These are phyloP conservation scores for Eonycteris spelaea DNA, from an alignment of 2,113 vertebrate genomes.

Conservation along the genomic window DNA sequence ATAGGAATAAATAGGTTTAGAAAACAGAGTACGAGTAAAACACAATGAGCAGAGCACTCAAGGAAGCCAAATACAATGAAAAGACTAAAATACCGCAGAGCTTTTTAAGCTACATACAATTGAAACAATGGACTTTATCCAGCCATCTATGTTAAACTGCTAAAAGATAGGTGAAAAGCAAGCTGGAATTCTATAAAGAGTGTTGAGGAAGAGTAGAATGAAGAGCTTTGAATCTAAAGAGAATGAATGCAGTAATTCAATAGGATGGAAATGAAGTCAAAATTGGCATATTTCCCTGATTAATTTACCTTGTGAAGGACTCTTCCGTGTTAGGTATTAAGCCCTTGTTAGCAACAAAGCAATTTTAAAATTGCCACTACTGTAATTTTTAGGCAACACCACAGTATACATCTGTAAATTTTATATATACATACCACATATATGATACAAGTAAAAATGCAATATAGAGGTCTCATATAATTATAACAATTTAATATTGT, in stretches of 20 bases:
- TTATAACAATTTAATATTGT: slow-evolving; percentile 10
- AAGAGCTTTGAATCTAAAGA: slow-evolving; percentile 78
- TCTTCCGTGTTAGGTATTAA: slow-evolving; percentile 74
- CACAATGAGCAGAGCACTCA: slow-evolving; percentile 78
- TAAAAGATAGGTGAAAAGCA: slow-evolving; percentile 83
- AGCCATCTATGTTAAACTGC: slow-evolving; percentile 84
- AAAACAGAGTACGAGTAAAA: slow-evolving; percentile 82
- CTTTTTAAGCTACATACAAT: slow-evolving; percentile 86
- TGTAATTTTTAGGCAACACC: slow-evolving; percentile 41
- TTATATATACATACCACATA: not conserved
- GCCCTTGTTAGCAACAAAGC: slow-evolving; percentile 72
- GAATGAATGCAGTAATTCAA: slow-evolving; percentile 80
- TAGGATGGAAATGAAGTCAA: slow-evolving; percentile 78
- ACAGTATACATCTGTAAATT: not conserved
- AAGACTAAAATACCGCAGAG: slow-evolving; percentile 84
- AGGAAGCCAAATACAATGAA: slow-evolving; percentile 85
- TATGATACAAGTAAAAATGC: not conserved
- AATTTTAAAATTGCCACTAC: slow-evolving; percentile 56
- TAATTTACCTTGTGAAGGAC: slow-evolving; percentile 78
- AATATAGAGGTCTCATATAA: not conserved
- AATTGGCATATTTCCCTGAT: slow-evolving; percentile 81
- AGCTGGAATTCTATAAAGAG: slow-evolving; percentile 78
- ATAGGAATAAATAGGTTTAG: slow-evolving; percentile 83
- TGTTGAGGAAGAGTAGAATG: slow-evolving; percentile 78
- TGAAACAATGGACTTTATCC: slow-evolving; percentile 83